A percentile compares a stretch with the other conserved stretches of the same genome.
These are phyloP conservation scores for Mimas tiliae DNA, from an alignment of 2,888 invertebrate species.

Conservation along the genomic window DNA sequence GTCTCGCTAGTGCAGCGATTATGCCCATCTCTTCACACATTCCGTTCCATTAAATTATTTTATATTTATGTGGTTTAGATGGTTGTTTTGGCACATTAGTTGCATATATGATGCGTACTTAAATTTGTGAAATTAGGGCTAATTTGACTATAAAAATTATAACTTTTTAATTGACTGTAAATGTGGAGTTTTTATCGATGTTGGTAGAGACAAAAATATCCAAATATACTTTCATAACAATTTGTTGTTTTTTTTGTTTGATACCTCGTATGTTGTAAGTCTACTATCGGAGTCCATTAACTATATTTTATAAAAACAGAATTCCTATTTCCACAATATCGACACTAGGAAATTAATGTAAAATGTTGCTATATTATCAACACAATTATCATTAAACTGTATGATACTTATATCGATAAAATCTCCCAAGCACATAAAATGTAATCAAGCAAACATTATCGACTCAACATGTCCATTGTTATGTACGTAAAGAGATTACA, in stretches of 20 bases:
- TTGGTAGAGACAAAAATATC: neutral
- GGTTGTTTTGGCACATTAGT: slow-evolving; percentile 39
- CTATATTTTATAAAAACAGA: neutral
- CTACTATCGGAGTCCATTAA: neutral
- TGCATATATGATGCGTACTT: slow-evolving; percentile 49
- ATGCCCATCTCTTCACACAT: slow-evolving; percentile 49
- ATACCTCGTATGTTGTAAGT: neutral
- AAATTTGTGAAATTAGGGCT: slow-evolving; percentile 34
- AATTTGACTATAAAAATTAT: slow-evolving; percentile 17
- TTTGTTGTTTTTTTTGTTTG: slow-evolving; percentile 14
- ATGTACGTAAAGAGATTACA: slow-evolving; percentile 24
- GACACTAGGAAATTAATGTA: neutral
- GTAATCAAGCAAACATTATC: slow-evolving; percentile 22
- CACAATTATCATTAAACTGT: neutral
- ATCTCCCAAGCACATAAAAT: slow-evolving; percentile 14
- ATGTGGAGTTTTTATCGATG: slow-evolving; percentile 17
- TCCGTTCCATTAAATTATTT: slow-evolving; percentile 50
- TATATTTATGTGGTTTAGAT: slow-evolving; percentile 35
- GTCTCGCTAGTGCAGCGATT: slow-evolving; percentile 12
- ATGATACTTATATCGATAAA: slow-evolving; percentile 19
- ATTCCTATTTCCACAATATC: neutral
- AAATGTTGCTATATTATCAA: neutral
- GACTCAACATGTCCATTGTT: slow-evolving; percentile 26
- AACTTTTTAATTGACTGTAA: slow-evolving; percentile 18
- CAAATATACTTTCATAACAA: neutral